Evolutionary conservation across 2,113 vertebrate species (phyloP).

Genomic region (Dunckerocampus dactyliophorus): DNA sequence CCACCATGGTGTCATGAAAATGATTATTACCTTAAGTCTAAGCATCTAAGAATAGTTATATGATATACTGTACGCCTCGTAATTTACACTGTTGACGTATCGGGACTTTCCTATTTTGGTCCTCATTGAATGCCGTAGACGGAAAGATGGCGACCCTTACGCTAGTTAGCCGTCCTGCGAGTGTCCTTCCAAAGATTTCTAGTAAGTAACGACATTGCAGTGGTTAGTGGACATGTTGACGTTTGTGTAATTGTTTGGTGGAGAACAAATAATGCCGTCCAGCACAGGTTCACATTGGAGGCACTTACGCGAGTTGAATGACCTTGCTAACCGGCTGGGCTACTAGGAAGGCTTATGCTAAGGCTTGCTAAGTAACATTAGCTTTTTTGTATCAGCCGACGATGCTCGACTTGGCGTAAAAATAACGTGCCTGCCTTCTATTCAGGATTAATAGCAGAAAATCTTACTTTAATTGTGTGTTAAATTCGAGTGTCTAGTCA

Average conservation of each 20-base stretch:
- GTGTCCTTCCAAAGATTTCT: constrained; percentile 73
- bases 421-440: background rate
- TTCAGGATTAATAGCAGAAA: background rate
- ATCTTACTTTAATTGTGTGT: background rate
- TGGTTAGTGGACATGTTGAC: fast-evolving
- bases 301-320: constrained; percentile 8
- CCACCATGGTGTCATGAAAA: too few relatives aligned
- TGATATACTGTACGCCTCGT: background rate
- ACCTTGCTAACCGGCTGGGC: constrained; percentile 57
- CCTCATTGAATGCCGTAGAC: constrained; percentile 44
- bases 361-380: background rate
- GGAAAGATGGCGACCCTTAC: constrained; percentile 68
- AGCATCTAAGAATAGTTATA: too few relatives aligned
- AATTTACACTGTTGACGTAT: background rate
- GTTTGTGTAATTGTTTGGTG: fast-evolving
- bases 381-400: background rate
- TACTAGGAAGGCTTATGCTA: constrained; percentile 1
- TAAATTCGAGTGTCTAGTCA: background rate
- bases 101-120: constrained; percentile 26
- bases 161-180: constrained; percentile 68
- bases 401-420: background rate
- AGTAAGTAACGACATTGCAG: constrained; percentile 52
- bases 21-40: background rate
- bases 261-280: too few relatives aligned
- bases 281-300: fast-evolving